phyloP scores from a whole-genome alignment of 2,113 vertebrate genomes.

The Poecile atricapillus region DNA sequence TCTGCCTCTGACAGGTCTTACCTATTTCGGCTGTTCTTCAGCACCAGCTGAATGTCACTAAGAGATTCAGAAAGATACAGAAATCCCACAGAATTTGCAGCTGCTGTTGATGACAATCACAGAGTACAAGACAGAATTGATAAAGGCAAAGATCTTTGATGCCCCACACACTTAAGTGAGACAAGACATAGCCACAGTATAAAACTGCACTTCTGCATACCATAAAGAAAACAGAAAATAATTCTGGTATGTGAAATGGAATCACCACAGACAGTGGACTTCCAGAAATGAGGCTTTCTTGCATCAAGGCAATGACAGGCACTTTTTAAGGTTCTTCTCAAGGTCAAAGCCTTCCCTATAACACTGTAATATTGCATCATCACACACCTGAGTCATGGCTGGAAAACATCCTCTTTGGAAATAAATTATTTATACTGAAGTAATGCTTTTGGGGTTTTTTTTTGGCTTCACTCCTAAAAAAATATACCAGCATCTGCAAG shows the following conservation, averaged over 20 bases:
- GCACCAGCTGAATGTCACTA: background rate
- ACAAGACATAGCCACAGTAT: background rate
- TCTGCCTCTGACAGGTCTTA: background rate
- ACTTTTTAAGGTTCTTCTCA: background rate
- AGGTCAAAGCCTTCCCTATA: background rate
- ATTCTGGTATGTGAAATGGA: background rate
- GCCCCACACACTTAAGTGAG: background rate
- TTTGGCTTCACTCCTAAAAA: background rate
- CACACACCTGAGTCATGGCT: background rate
- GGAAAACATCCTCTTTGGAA: background rate
- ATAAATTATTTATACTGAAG: background rate
- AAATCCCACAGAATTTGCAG: background rate
- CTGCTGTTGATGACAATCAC: background rate
- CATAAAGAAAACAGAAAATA: background rate
- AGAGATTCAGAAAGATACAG: background rate
- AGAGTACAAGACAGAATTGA: background rate
- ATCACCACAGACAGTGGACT: background rate
- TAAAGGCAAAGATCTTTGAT: background rate
- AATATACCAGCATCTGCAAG: background rate
- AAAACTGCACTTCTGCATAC: background rate
- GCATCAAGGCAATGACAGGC: background rate
- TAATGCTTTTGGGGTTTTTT: background rate
- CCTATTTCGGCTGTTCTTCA: background rate
- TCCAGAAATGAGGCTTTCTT: background rate
- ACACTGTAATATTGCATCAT: background rate